Conservation (phyloP, 2,797 vertebrate species). For the Enteromius mattozi region DNA sequence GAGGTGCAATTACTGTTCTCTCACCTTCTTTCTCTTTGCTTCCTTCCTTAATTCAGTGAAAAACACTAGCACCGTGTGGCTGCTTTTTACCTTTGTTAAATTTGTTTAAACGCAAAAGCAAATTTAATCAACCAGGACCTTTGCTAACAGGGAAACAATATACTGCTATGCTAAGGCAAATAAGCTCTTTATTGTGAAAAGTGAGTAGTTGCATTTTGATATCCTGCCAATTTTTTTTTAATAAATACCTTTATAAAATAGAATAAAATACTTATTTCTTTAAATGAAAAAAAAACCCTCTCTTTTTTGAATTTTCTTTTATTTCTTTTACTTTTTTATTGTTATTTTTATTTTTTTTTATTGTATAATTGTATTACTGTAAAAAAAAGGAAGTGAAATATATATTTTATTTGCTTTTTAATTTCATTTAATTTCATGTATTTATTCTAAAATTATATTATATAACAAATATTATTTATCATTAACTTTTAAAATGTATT, state of each 20-base stretch:
- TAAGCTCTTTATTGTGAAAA: background rate
- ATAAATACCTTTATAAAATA: background rate
- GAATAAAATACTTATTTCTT: background rate
- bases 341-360: background rate
- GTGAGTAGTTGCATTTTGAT: background rate
- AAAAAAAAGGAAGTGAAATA: background rate
- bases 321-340: background rate
- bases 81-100: constrained; percentile 32
- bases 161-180: background rate
- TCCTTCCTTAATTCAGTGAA: constrained; percentile 18
- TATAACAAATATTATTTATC: background rate
- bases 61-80: background rate
- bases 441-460: background rate
- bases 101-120: constrained; percentile 39
- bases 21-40: constrained; percentile 27
- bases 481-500: background rate
- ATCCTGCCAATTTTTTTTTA: background rate
- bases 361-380: background rate
- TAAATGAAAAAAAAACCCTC: no score
- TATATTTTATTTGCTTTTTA: background rate
- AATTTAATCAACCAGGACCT: constrained; percentile 35
- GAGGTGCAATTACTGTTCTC: constrained; percentile 49
- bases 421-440: background rate
- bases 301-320: no score
- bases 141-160: constrained; percentile 21